Evolutionary conservation across 2,888 invertebrate genomes (phyloP).

Genomic region (Lumbricus terrestris): DNA sequence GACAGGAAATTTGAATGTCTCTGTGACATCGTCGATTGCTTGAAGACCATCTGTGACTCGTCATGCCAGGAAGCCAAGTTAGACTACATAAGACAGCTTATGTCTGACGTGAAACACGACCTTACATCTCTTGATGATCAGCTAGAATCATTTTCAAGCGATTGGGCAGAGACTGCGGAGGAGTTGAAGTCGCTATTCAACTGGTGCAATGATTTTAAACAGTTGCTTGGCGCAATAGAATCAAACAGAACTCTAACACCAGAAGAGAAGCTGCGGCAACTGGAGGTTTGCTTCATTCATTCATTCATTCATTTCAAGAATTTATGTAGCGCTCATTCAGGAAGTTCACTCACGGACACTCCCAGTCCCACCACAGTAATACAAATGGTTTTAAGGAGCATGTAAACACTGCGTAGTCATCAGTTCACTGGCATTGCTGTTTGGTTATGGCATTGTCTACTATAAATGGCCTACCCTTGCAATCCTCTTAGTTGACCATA

Average conservation of each 20-base stretch:
- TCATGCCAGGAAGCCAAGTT: not conserved
- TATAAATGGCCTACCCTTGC: no score
- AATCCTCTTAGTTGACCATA: no score
- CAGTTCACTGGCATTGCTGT: no score
- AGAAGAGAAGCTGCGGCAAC: not conserved
- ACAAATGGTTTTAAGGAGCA: no score
- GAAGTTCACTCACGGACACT: no score
- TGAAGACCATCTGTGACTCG: not conserved
- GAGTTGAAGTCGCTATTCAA: conserved; percentile 84
- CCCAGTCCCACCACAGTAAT: no score
- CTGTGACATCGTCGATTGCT: not conserved
- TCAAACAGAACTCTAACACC: not conserved
- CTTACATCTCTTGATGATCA: conserved; percentile 64
- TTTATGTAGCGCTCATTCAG: no score
- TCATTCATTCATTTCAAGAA: not conserved
- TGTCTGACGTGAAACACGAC: conserved; percentile 21
- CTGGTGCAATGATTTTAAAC: conserved; percentile 81
- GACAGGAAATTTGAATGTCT: not conserved
- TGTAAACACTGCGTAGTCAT: no score
- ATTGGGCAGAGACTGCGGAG: conserved; percentile 93
- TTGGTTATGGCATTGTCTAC: no score
- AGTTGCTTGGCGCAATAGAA: conserved; percentile 17
- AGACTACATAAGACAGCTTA: not conserved
- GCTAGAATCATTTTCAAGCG: conserved; percentile 86
- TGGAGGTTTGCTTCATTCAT: not conserved